Evolutionary conservation across 2,113 vertebrate genomes (phyloP).

Genomic region (Oreochromis tanganicae): DNA sequence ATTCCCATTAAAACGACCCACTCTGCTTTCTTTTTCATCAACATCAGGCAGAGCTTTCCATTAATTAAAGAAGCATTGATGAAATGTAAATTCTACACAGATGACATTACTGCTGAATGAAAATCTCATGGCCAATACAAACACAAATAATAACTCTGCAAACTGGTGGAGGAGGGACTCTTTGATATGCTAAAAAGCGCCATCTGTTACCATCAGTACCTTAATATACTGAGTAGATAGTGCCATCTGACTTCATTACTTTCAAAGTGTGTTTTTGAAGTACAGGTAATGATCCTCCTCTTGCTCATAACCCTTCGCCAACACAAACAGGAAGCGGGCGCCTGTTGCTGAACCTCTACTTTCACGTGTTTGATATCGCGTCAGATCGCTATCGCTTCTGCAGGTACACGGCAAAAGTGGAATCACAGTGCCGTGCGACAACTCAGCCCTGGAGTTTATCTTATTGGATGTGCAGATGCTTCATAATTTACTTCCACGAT

Average conservation of each 20-base stretch:
- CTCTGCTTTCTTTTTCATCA: not conserved
- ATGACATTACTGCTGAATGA: not conserved
- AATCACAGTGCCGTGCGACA: not conserved
- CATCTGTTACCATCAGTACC: slow-evolving; percentile 44
- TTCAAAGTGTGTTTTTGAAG: slow-evolving; percentile 38
- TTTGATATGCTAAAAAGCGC: slow-evolving; percentile 42
- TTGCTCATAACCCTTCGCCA: slow-evolving; percentile 6
- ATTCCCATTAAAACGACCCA: not conserved
- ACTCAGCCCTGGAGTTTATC: not conserved
- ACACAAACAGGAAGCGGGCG: slow-evolving; percentile 10
- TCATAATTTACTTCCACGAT: not conserved
- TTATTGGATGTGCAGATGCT: not conserved
- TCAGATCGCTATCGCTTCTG: not conserved
- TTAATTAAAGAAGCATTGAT: not conserved
- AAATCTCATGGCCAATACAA: not conserved
- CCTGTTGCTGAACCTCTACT: not conserved
- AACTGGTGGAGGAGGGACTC: not conserved
- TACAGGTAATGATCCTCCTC: slow-evolving; percentile 2
- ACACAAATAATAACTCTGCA: slow-evolving; percentile 14
- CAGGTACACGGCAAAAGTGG: not conserved
- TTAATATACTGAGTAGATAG: slow-evolving; percentile 19
- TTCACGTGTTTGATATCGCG: slow-evolving; percentile 14
- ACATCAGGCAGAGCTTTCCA: not conserved
- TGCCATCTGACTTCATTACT: slow-evolving; percentile 40
- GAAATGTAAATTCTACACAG: not conserved